These are phyloP conservation scores for Drosophila sproati DNA, from an alignment of 1,140 invertebrate genomes.

Conservation along the genomic window DNA sequence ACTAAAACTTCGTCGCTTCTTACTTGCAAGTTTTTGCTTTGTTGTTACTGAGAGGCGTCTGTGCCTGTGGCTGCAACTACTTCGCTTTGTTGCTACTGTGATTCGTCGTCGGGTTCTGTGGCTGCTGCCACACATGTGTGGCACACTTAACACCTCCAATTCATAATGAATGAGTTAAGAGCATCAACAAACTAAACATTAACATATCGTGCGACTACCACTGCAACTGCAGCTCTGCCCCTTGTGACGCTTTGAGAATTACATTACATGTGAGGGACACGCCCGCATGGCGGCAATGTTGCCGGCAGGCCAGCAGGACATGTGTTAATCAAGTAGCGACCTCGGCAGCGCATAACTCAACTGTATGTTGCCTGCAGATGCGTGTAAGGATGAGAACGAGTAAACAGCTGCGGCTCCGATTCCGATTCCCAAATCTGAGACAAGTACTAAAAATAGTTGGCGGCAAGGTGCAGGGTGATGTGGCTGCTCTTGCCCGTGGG, in stretches of 20 bases:
- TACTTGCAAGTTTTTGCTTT: too few relatives aligned
- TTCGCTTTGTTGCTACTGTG: not conserved
- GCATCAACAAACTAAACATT: constrained; percentile 77
- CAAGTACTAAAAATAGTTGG: constrained; percentile 72
- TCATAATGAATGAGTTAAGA: constrained; percentile 83
- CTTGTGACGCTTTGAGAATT: constrained; percentile 25
- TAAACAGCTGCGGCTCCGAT: constrained; percentile 42
- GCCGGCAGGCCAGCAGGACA: constrained; percentile 54
- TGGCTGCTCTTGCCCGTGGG: constrained; percentile 3
- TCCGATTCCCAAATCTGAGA: constrained; percentile 37
- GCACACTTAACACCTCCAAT: constrained; percentile 75
- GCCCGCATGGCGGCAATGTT: constrained; percentile 57
- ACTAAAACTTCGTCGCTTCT: too few relatives aligned
- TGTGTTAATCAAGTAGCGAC: constrained; percentile 77
- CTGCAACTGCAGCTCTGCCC: constrained; percentile 25
- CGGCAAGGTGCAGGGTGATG: constrained; percentile 54
- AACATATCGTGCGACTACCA: constrained; percentile 62
- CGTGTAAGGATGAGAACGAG: constrained; percentile 23
- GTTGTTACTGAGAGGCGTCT: too few relatives aligned
- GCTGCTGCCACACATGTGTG: constrained; percentile 52
- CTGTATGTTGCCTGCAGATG: constrained; percentile 56
- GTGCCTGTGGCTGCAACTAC: not conserved
- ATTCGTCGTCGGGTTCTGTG: not conserved
- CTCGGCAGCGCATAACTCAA: constrained; percentile 68
- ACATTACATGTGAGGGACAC: constrained; percentile 59